Evolutionary conservation across 2,888 invertebrate species (phyloP).

Genomic region (Drosophila helvetica): DNA sequence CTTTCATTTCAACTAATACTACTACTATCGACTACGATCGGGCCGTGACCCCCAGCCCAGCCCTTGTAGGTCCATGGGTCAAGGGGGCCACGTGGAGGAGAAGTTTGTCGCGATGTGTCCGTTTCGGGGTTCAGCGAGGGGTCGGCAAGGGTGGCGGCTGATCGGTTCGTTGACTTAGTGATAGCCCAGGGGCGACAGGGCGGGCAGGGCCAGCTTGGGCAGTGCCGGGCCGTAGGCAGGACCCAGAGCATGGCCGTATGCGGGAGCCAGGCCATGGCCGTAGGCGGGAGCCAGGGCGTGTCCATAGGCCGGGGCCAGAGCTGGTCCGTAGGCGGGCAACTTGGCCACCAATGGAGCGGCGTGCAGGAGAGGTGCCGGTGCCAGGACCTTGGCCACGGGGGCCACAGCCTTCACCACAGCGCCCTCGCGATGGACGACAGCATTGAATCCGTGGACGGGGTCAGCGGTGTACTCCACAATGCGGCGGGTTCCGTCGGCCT

Average conservation of each 20-base stretch:
- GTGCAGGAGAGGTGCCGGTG: conserved; percentile 74
- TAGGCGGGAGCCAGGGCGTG: conserved; percentile 43
- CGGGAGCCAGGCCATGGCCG: conserved; percentile 49
- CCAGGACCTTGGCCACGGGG: conserved; percentile 77
- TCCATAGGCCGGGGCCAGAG: conserved; percentile 44
- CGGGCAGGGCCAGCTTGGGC: conserved; percentile 53
- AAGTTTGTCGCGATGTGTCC: conserved; percentile 58
- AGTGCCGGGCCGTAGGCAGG: conserved; percentile 46
- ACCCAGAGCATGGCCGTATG: conserved; percentile 45
- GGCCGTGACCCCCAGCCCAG: conserved; percentile 11
- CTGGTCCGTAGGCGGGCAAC: conserved; percentile 60
- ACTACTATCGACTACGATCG: conserved; percentile 62
- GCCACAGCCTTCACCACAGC: conserved; percentile 83
- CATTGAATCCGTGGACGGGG: conserved; percentile 86
- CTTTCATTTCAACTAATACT: conserved; percentile 74
- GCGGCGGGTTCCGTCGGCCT: conserved; percentile 86
- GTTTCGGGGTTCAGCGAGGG: conserved; percentile 47
- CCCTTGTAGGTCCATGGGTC: too few relatives aligned
- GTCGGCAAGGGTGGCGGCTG: conserved; percentile 52
- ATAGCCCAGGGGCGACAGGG: conserved; percentile 59
- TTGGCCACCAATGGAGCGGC: conserved; percentile 70
- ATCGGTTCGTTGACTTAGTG: conserved; percentile 61
- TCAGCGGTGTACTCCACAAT: conserved; percentile 86
- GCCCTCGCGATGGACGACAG: conserved; percentile 85
- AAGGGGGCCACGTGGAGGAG: conserved; percentile 45